Conservation (phyloP, 2,888 invertebrate genomes). For the Dione vanillae region DNA sequence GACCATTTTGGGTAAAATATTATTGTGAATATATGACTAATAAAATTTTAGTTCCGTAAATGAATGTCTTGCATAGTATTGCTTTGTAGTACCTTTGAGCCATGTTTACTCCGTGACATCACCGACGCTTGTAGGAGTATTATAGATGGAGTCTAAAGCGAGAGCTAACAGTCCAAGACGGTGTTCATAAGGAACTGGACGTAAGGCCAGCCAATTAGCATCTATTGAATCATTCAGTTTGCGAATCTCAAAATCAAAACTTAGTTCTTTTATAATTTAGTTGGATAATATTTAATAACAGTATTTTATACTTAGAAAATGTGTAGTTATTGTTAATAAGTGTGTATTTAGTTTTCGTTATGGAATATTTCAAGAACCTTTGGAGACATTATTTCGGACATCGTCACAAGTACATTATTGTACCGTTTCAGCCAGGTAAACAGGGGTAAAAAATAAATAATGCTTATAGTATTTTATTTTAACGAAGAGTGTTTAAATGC, state of each 20-base stretch:
- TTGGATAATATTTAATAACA: slow-evolving; percentile 1
- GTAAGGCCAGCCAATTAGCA: slow-evolving; percentile 69
- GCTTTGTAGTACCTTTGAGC: slow-evolving; percentile 51
- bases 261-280: background rate
- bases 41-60: slow-evolving; percentile 42
- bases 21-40: slow-evolving; percentile 45
- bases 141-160: slow-evolving; percentile 58
- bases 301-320: slow-evolving; percentile 11
- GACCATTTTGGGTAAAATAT: slow-evolving; percentile 24
- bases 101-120: slow-evolving; percentile 73
- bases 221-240: slow-evolving; percentile 47
- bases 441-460: slow-evolving; percentile 5
- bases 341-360: slow-evolving; percentile 44
- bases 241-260: background rate
- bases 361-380: slow-evolving; percentile 72
- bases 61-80: slow-evolving; percentile 52
- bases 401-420: slow-evolving; percentile 67
- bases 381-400: slow-evolving; percentile 72
- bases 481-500: background rate
- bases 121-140: slow-evolving; percentile 63
- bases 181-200: slow-evolving; percentile 66
- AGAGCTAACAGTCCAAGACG: slow-evolving; percentile 67
- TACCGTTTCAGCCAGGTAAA: slow-evolving; percentile 78
- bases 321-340: slow-evolving; percentile 24
- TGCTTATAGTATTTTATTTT: background rate